Base-by-base conservation (phyloP, 2,888 invertebrate species). In the Lepas anatifera region DNA sequence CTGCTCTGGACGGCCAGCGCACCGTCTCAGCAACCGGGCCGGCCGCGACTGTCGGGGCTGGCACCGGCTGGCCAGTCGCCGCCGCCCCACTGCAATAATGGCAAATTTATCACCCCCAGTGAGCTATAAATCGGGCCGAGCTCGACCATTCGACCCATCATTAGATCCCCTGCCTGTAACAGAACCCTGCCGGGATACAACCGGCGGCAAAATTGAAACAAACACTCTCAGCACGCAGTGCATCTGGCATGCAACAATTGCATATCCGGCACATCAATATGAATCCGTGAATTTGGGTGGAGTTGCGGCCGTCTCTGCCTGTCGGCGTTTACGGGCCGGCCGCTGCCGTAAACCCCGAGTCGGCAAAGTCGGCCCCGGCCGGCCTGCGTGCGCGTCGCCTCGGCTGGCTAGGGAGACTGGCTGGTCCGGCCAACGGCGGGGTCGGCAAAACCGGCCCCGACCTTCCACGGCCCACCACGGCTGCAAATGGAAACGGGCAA, bases 351-450 rank as follows among this genome's bases (percentile, higher is more conserved):
- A 58, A 58, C 18, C 22, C 58, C 58, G 58, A 58, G 11, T 58
- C 58, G 58, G 58, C 32, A 58, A 58, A 58, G 58, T 58, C 58
- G 58, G 58, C 58, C 58, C 18, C 58, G 32, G 58, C 32, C 58
- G 58, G 58, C 32, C 58, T 18, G 58, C 58, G 8, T 10, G 58
- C 32, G 18, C 32, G 58, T 11, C 58, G 32, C 39, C 39, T 39
- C 39, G 39, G 39, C 39, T 39, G 18, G 7, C 22, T 35, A 22
- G 16, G n/a, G n/a, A n/a, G n/a, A n/a, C n/a, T n/a, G n/a, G n/a
- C n/a, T n/a, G n/a, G n/a, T n/a, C n/a, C n/a, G n/a, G n/a, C n/a
- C n/a, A n/a, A n/a, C n/a, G n/a, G n/a, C n/a, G n/a, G n/a, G 10
- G 58, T 29, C 58, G 58, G 58, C 32, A 58, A 58, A 58, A 32